Evolutionary conservation across 2,113 vertebrate genomes (phyloP).

Genomic region (Prionailurus viverrinus): DNA sequence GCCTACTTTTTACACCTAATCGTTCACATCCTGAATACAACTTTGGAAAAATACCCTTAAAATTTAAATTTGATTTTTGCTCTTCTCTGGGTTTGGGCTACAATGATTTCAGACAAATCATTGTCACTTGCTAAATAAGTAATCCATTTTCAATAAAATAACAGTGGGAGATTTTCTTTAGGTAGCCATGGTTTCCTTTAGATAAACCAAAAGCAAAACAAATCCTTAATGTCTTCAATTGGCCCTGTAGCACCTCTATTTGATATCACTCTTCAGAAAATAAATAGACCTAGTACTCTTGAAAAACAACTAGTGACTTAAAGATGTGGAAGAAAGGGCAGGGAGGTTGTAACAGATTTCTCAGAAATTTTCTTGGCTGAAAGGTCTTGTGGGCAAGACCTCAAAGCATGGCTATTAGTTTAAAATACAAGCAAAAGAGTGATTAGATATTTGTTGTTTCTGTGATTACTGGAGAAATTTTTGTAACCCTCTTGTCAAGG

Average conservation of each 20-base stretch:
- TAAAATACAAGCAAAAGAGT: conserved; percentile 49
- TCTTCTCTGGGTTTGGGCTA: conserved; percentile 38
- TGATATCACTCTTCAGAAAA: conserved; percentile 38
- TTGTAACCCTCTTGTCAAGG: conserved; percentile 15
- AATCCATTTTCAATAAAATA: conserved; percentile 58
- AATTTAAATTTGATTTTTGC: conserved; percentile 54
- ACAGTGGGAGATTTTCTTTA: background rate
- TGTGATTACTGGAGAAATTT: background rate
- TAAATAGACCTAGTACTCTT: background rate
- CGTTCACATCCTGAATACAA: conserved; percentile 29
- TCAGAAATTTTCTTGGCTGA: conserved; percentile 17
- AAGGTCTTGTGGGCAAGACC: background rate
- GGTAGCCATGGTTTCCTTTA: background rate
- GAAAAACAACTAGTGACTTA: conserved; percentile 43
- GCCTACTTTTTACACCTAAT: conserved; percentile 20
- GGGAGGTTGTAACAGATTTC: conserved; percentile 29
- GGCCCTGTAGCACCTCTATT: background rate
- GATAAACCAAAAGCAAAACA: conserved; percentile 54
- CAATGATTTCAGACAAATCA: conserved; percentile 56
- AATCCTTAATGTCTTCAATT: conserved; percentile 39
- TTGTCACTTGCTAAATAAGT: background rate
- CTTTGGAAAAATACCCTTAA: background rate
- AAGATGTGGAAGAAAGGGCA: background rate
- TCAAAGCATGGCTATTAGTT: conserved; percentile 43
- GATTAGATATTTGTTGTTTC: background rate